These are phyloP conservation scores for Marasmarcha lunaedactyla DNA, from an alignment of 2,888 invertebrate genomes.

Conservation along the genomic window DNA sequence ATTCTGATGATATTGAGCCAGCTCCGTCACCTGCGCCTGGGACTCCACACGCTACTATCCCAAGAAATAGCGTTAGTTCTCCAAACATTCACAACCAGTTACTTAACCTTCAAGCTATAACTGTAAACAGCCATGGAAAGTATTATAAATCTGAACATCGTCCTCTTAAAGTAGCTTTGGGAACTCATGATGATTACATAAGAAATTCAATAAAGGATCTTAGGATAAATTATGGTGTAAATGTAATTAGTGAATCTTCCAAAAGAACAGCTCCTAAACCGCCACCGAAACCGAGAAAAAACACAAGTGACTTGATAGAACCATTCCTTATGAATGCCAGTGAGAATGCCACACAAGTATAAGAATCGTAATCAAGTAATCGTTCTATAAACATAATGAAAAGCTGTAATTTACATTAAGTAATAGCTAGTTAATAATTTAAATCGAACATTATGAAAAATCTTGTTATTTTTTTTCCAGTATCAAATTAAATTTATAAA, in stretches of 20 bases:
- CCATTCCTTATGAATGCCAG: constrained; percentile 85
- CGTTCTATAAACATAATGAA: too few species aligned
- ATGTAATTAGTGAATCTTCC: constrained; percentile 31
- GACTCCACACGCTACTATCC: constrained; percentile 54
- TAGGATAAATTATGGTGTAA: constrained; percentile 40
- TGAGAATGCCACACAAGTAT: constrained; percentile 90
- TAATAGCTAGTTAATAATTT: too few species aligned
- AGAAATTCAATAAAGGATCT: constrained; percentile 33
- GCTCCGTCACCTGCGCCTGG: constrained; percentile 65
- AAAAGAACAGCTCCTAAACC: constrained; percentile 78
- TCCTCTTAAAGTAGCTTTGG: constrained; percentile 42
- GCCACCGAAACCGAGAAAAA: constrained; percentile 83
- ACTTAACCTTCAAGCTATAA: constrained; percentile 43
- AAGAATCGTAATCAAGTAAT: constrained; percentile 22
- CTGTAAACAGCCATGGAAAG: constrained; percentile 18
- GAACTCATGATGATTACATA: constrained; percentile 41
- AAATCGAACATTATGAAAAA: too few species aligned
- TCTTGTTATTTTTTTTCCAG: too few species aligned
- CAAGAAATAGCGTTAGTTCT: constrained; percentile 63
- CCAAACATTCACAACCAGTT: constrained; percentile 64
- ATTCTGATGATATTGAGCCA: constrained; percentile 57
- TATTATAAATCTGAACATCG: constrained; percentile 30
- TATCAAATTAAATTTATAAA: too few species aligned
- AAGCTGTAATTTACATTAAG: too few species aligned
- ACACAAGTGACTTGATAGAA: constrained; percentile 73